phyloP scores from a whole-genome alignment of 2,113 vertebrate genomes.

The Chloropsis hardwickii region DNA sequence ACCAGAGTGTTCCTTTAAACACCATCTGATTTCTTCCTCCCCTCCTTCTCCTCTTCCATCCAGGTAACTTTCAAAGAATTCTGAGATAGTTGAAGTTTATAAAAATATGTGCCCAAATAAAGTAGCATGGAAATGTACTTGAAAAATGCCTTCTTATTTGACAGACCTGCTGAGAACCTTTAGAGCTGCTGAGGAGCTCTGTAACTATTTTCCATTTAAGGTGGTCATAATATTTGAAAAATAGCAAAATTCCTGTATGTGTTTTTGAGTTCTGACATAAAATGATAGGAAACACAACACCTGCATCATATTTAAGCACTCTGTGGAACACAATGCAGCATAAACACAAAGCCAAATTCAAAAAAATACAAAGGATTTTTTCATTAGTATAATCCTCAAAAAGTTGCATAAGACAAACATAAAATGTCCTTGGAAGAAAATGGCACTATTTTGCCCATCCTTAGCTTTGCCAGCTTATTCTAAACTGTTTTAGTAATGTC shows the following conservation, averaged over 20 bases:
- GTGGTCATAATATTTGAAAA: not conserved
- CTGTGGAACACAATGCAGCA: not conserved
- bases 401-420: not conserved
- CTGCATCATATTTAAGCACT: not conserved
- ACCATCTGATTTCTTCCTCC: not conserved
- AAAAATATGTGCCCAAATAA: not conserved
- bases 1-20: not conserved
- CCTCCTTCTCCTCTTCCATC: not conserved
- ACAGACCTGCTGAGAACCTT: not conserved
- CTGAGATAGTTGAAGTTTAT: not conserved
- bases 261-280: conserved; percentile 7
- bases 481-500: conserved; percentile 41
- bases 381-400: conserved; percentile 20
- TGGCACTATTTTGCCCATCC: not conserved
- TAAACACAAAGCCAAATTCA: not conserved
- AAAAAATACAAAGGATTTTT: conserved; percentile 21
- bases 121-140: not conserved
- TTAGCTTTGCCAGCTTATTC: conserved; percentile 43
- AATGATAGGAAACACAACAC: not conserved
- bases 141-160: not conserved
- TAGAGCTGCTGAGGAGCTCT: not conserved
- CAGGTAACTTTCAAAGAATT: not conserved
- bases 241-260: not conserved
- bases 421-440: conserved; percentile 51
- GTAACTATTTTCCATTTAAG: not conserved